Evolutionary conservation across 2,797 vertebrate species (phyloP), one percentile per base, ranked within the genome.

Genomic region (Lutjanus argentimaculatus): DNA sequence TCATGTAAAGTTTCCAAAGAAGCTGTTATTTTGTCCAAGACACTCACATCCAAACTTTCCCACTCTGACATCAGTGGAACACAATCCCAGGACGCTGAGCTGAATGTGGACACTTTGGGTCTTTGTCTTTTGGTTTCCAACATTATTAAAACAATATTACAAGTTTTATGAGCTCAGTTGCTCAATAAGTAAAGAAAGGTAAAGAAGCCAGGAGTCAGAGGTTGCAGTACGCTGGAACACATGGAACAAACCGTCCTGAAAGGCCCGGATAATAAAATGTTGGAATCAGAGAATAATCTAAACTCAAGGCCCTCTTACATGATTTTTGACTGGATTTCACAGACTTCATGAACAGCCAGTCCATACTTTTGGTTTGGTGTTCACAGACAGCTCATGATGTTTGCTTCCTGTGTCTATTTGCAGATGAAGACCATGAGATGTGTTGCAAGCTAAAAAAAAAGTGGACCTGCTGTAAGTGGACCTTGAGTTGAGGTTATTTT

Each of bases 1-100:
- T 79, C 68, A 62, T 74, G 52, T 58, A 14, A 56, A 57, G 62
- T 49, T 63, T 78, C 52, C 51, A 65, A 13, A 52, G 40, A 64
- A 61, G 57, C 53, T 67, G 53, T 52, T 66, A 15, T 80, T 83
- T 17, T 59, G 30, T 61, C 30, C 36, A 21, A 25, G 15, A 22
- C 3, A 13, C n/a, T 48, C 52, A 15, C 1, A 42, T 73, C 61
- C 71, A 10, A 14, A 16, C 46, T 43, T 21, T 14, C 43, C 61
- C 8, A 21, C 13, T 21, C 71, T 53, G 42, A 48, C 51, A 58
- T n/a, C 48, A 58, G 49, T 21, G 72, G 45, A 56, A 71, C 63
- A 21, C 16, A 15, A 40, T 42, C 63, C 53, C n/a, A 12, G 21
- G 52, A 68, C 25, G 6, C 52, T 9, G 0, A 15, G 19, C n/a